phyloP scores from a whole-genome alignment of 2,113 vertebrate species.

The Piaya cayana region DNA sequence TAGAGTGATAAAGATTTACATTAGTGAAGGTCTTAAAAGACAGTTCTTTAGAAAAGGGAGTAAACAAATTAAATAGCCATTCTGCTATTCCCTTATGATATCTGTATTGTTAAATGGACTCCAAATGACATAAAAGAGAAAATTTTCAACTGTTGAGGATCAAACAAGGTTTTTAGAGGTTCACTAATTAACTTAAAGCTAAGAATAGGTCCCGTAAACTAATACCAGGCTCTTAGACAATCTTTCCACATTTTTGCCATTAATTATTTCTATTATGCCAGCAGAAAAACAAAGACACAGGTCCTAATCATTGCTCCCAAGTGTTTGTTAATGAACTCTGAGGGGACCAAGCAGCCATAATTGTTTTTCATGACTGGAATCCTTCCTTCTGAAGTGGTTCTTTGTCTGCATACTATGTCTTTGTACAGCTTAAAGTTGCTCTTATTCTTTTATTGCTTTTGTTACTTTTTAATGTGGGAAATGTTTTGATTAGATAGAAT shows the following conservation, averaged over 20 bases:
- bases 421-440: slow-evolving; percentile 19
- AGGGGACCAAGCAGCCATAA: neutral
- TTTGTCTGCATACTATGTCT: slow-evolving; percentile 8
- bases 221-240: neutral
- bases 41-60: neutral
- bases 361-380: slow-evolving; percentile 3
- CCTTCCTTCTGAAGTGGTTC: neutral
- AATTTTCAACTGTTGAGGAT: neutral
- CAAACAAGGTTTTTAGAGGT: neutral
- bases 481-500: slow-evolving; percentile 52
- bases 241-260: neutral
- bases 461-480: slow-evolving; percentile 9
- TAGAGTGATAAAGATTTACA: neutral
- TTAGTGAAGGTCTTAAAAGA: neutral
- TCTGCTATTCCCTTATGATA: neutral
- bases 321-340: slow-evolving; percentile 25
- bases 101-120: neutral
- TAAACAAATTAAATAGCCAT: slow-evolving; percentile 16
- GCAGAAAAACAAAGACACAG: slow-evolving; percentile 13
- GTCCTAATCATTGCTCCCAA: slow-evolving; percentile 4
- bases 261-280: slow-evolving; percentile 1
- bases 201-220: neutral
- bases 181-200: neutral
- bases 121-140: neutral
- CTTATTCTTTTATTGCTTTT: slow-evolving; percentile 23